Base-by-base conservation (phyloP, 1,140 invertebrate genomes). In the Pseudoatta argentina region DNA sequence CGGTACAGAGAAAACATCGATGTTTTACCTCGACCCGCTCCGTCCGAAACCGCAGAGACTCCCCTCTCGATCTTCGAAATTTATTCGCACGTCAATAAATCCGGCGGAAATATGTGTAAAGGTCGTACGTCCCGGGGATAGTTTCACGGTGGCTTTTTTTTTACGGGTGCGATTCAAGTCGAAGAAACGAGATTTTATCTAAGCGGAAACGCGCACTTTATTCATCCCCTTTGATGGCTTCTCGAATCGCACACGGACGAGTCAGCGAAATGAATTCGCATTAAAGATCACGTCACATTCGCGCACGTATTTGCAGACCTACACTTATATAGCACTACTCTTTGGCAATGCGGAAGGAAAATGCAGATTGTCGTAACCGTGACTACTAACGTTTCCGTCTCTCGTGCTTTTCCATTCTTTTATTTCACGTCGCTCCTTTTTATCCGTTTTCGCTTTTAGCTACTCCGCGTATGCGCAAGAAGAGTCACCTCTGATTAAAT, bases 151-250 rank as follows among this genome's bases (percentile, higher is more conserved):
- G 12, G 24, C 24, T 21, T 72, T 53, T 88, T 88, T 55, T 57
- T 57, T 67, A 44, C 44, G n/a, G 53, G 59, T 18, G 18, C 59
- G 44, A 30, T 21, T 30, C 83, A 44, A 44, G 27, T 21, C 64
- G 34, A 44, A 72, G 72, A 51, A 48, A 78, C 71, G 67, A 83
- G 55, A 21, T 82, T 24, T 24, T 24, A 24, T 24, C 24, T 24
- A 24, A 24, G 72, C 63, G 75, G 48, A 85, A 87, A 79, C 67
- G 82, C 76, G 86, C 30, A 71, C 90, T 90, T 90, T 90, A 91
- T 86, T 91, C 85, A 51, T 0, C 12, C 30, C 39, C 51, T 71
- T 71, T 55, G 63, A 34, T 51, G 51, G 21, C 30, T 63, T 55
- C 39, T 57, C 24, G 59, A 39, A 5, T 86, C 67, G 30, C 72